phyloP scores from a whole-genome alignment of 2,888 invertebrate species.

The Cremastinae sp. region DNA sequence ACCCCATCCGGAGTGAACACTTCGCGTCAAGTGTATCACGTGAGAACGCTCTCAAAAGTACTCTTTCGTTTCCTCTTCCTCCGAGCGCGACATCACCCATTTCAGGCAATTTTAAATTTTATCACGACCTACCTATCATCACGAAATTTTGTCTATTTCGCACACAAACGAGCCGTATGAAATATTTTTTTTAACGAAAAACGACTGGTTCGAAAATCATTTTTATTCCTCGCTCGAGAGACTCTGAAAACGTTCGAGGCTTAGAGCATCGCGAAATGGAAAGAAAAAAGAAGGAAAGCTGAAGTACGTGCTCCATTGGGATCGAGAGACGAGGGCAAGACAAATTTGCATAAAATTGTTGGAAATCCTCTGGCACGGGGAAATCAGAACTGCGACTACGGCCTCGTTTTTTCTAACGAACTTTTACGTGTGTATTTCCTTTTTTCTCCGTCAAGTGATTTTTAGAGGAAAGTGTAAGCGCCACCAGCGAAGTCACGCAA shows the following conservation, averaged over 20 bases:
- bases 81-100: neutral
- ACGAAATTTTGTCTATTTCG: no score
- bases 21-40: slow-evolving; percentile 2
- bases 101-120: no score
- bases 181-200: no score
- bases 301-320: neutral
- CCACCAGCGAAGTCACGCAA: neutral
- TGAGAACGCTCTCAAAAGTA: slow-evolving; percentile 1
- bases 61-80: neutral
- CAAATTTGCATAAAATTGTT: slow-evolving; percentile 2
- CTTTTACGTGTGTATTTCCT: slow-evolving; percentile 15
- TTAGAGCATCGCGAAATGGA: neutral
- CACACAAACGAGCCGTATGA: no score
- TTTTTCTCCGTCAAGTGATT: slow-evolving; percentile 2
- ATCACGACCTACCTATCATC: no score
- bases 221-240: no score
- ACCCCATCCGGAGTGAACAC: neutral
- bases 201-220: no score
- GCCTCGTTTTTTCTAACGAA: slow-evolving; percentile 30
- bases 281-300: neutral
- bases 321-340: neutral
- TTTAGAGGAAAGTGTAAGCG: slow-evolving; percentile 10
- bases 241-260: neutral
- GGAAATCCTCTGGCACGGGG: neutral
- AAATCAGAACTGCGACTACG: no score